Evolutionary conservation across 2,888 invertebrate species (phyloP).

Genomic region (Epinotia ramella): DNA sequence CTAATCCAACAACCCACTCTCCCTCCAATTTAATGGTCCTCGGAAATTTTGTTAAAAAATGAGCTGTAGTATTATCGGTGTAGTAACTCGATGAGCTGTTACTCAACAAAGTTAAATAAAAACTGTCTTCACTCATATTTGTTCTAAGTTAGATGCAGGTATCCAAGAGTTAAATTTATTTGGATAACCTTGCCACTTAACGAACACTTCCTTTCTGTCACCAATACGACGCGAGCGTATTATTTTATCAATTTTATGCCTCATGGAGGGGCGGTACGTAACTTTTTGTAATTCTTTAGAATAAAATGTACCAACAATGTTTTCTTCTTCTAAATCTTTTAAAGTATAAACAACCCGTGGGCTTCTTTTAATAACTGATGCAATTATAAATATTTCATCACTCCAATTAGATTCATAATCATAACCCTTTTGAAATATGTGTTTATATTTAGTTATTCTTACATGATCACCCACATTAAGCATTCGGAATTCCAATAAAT

Average conservation of each 20-base stretch:
- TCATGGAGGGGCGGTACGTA: constrained; percentile 42
- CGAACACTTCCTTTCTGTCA: constrained; percentile 51
- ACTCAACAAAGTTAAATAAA: constrained; percentile 49
- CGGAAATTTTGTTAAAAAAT: constrained; percentile 50
- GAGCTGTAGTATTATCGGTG: constrained; percentile 49
- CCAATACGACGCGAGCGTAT: constrained; percentile 47
- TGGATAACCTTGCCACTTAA: constrained; percentile 56
- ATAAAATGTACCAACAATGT: no score
- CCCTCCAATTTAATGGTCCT: constrained; percentile 49
- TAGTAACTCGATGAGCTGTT: constrained; percentile 50
- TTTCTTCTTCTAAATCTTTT: no score
- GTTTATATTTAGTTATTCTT: no score
- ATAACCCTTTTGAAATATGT: no score
- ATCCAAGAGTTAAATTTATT: constrained; percentile 54
- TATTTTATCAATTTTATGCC: constrained; percentile 52
- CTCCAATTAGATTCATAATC: no score
- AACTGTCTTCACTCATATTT: constrained; percentile 50
- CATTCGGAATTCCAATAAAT: no score
- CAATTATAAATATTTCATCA: no score
- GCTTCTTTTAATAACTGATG: no score
- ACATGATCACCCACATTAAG: no score
- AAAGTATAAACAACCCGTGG: no score
- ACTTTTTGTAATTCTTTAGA: constrained; percentile 51
- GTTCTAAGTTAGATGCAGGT: constrained; percentile 43
- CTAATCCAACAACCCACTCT: constrained; percentile 47